Base-by-base conservation (phyloP, 37 sponge, comb jelly and placozoan genomes). In the Aphrocallistes beatrix region DNA sequence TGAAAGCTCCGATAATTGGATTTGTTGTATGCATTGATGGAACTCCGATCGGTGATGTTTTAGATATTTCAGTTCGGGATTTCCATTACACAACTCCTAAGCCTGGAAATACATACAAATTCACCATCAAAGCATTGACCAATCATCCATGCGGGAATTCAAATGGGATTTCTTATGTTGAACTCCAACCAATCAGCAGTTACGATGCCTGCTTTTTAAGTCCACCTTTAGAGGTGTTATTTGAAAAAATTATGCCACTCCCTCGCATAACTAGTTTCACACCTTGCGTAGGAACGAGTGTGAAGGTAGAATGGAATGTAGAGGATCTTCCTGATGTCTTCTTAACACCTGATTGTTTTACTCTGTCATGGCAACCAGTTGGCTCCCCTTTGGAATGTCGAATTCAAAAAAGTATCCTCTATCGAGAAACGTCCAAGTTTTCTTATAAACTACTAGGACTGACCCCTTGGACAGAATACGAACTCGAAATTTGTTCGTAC, bases 141-240 rank as follows among this genome's bases (percentile, higher is more conserved):
- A 60, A 60, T 60, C 75, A 60, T 60, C 75, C 75, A 25, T 60
- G 75, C n/a, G 75, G 75, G 75, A 60, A 60, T 60, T 60, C 75
- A 25, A 13, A 3, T 60, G 75, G 75, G 28, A 60, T 60, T 60
- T 60, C 21, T 6, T 60, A 19, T 60, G 34, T 6, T 3, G 75
- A 60, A 60, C 3, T 28, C n/a, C 75, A 13, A 60, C 75, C 75
- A 60, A 60, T 60, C 25, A 28, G 3, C 8, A 30, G 28, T 32
- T 60, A 60, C 21, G 75, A 60, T 60, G 10, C 75, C n/a, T 60
- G 75, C 21, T 6, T 25, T 28, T 32, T 60, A 6, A 60, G 75
- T 60, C 32, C 25, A 32, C 75, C 75, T 60, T 60, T 60, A 28
- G 75, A 19, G n/a, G 25, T 60, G 32, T 19, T 25, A 60, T 60